Evolutionary conservation across 30 jellyfish, hydroid and myxozoan species (phyloP), one percentile per base, ranked within the genome.

Genomic region (Aurelia coerulea): DNA sequence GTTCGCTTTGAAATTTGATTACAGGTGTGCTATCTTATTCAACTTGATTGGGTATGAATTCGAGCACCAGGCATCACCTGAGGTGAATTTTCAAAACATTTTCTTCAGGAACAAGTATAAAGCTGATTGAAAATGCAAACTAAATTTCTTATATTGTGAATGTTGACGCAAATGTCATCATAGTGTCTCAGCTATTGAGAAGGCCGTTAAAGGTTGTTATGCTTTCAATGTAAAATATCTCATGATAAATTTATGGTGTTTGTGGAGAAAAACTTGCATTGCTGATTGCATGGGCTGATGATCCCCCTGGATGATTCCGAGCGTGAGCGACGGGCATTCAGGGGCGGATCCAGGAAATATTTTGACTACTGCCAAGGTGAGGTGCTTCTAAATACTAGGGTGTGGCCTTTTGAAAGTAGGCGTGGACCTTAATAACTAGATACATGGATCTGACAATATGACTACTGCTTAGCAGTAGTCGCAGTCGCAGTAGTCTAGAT

Each of bases 51-150:
- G 32, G 59, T 17, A 49, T 75, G 74, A 75, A 75, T 75, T 14
- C 29, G 67, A 29, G 62, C 85, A 75, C 85, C 85, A 75, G 85
- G 85, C 42, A 75, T 52, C 67, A 64, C 23, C 67, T 53, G 56
- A 41, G 34, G 74, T 46, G 62, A 51, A 52, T 29, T 19, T 64
- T 60, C 31, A 75, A 23, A 54, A 39, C 32, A 53, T 31, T 4
- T 54, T 19, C 31, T 52, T 42, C 2, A 23, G 23, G 9, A 70
- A 17, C 33, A 72, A 32, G 62, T 50, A 75, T 37, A 16, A 71
- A 5, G 51, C 62, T 60, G 46, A 52, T 51, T 46, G 52, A 19
- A 75, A 54, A n/a, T 52, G 59, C 85, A 51, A 75, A 34, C 56
- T 23, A 54, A 32, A 18, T 75, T 17, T 51, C 85, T 54, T 75